Conservation (phyloP, 1,140 invertebrate species). For the Octopus sinensis region DNA sequence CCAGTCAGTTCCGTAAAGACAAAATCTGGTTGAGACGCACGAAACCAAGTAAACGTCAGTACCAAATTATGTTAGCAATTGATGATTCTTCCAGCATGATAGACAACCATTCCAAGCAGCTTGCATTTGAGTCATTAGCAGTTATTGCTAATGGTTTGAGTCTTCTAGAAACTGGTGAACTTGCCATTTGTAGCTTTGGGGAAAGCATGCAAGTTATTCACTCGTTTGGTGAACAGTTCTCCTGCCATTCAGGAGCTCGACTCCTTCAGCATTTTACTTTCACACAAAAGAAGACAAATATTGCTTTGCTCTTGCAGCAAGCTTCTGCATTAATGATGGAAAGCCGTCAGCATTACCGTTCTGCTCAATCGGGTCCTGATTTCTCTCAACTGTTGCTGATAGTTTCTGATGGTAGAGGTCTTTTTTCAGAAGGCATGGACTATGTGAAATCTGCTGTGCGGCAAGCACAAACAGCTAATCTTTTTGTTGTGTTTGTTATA, state of each 20-base stretch:
- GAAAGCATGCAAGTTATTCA: conserved; percentile 80
- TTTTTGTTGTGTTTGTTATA: conserved; percentile 93
- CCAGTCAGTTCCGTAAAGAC: conserved; percentile 97
- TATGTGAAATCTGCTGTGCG: conserved; percentile 76
- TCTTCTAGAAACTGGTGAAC: conserved; percentile 87
- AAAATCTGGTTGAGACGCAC: conserved; percentile 97
- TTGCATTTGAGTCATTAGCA: conserved; percentile 92
- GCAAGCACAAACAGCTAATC: conserved; percentile 72
- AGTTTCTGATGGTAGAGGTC: conserved; percentile 83
- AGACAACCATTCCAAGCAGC: conserved; percentile 62
- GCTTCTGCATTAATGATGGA: conserved; percentile 60
- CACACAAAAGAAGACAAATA: conserved; percentile 60
- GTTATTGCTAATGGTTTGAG: conserved; percentile 87
- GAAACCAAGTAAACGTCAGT: conserved; percentile 91
- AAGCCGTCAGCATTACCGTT: conserved; percentile 34
- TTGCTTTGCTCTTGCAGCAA: conserved; percentile 72
- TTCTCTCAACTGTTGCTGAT: conserved; percentile 80
- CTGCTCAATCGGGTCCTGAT: conserved; percentile 36
- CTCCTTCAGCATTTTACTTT: conserved; percentile 59
- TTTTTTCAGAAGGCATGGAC: conserved; percentile 84
- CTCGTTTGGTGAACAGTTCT: conserved; percentile 81
- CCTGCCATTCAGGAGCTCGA: conserved; percentile 73
- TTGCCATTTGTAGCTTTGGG: conserved; percentile 83
- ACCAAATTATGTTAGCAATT: conserved; percentile 90
- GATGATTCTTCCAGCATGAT: conserved; percentile 86